Evolutionary conservation across 2,113 vertebrate species (phyloP), one percentile per base, ranked within the genome.

Genomic region (Zosterops pallidus): DNA sequence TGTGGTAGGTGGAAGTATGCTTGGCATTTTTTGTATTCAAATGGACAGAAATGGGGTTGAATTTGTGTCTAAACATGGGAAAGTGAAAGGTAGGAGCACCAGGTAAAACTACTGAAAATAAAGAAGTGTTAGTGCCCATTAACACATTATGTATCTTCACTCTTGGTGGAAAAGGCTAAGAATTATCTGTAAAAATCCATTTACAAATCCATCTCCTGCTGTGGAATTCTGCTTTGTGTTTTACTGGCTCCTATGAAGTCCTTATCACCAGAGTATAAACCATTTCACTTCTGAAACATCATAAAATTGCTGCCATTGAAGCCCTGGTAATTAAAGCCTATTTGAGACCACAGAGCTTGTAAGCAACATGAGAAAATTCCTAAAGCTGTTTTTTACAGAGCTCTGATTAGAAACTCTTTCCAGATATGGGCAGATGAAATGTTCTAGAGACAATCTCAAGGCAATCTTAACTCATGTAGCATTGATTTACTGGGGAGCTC

Each of bases 391-490:
- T 93, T 75, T 90, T 47, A 70, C 86, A 71, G 47, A 55, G 59
- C 44, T 94, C 85, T 93, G 76, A 78, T 93, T 88, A 92, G 67
- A 79, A 96, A 87, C 82, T 60, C 84, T 91, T 93, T 76, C 75
- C 90, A 94, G 92, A 90, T 89, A 74, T 11, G 65, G 83, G 44
- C 72, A 96, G 92, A 85, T 94, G 86, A 97, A 92, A 90, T 59
- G 79, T 74, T 93, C 84, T 22, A 56, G 83, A 80, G 76, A 59
- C 92, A 93, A 92, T 96, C 96, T 95, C 60, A 81, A 96, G 91
- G 80, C 89, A 93, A 92, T 94, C 91, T 95, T 95, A 86, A 94
- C 83, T 92, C 92, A 78, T 78, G 83, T 93, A 84, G 64, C 86
- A 83, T 16, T 93, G 96, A 96, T 95, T 96, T 90, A 91, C 64